Evolutionary conservation across 2,797 vertebrate species (phyloP), one percentile per base, ranked within the genome.

Genomic region (Capromys pilorides): DNA sequence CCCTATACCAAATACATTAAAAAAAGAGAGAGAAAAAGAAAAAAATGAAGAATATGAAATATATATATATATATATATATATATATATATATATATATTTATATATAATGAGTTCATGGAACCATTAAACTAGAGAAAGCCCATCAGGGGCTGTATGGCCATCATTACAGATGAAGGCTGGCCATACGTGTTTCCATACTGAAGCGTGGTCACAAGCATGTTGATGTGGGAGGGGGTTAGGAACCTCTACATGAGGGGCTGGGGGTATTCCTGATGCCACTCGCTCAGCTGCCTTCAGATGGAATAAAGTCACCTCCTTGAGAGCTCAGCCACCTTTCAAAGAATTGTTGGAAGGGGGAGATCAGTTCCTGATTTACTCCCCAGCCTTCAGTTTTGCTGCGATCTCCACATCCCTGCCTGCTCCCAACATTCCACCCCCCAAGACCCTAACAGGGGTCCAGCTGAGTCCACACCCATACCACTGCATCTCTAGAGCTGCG

Each of bases 371-470:
- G 39, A 39, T 31, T 49, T 51, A 49, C 11, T 80, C 31, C 13
- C 39, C 18, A 22, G 19, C 1, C 12, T 33, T 18, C 14, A 1
- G 54, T 2, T 93, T 36, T 39, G 5, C n/a, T 28, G 19, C 45
- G 9, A n/a, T 59, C 14, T 28, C 14, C 12, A 3, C 14, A 69
- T 59, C 16, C 22, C 36, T 22, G 28, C 22, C 14, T 2, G 26
- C 5, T n/a, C 13, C 9, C 8, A 13, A 0, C 24, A 57, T 49
- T 28, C 28, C 22, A 33, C 14, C 3, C 1, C 2, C 2, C 0
- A 9, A 67, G 45, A 4, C 39, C 41, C 11, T 54, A 7, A 19
- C 4, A 8, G 36, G 31, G 5, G 39, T 24, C 24, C 51, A 18
- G 6, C 2, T 22, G 22, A 49, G 31, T 3, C 18, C 4, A 61